Evolutionary conservation across 2,113 vertebrate species (phyloP), one percentile per base, ranked within the genome.

Genomic region (Elephas maximus): DNA sequence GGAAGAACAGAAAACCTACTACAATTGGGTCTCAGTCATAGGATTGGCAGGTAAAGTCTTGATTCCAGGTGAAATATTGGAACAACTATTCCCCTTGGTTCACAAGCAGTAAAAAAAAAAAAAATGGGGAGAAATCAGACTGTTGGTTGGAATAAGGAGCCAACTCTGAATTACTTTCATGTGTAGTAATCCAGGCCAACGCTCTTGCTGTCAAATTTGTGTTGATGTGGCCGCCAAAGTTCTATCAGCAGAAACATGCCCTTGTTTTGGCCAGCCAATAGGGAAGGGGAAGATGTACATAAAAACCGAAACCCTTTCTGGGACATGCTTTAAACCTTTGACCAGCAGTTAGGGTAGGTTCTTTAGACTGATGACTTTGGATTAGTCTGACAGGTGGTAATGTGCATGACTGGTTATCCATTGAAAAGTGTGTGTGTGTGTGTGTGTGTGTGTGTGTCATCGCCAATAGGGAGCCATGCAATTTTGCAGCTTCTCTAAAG

Each of bases 231-330:
- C 28, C 83, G 11, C 18, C 4, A 33, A 63, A 57, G 9, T 45
- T 63, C n/a, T 84, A 41, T 24, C 30, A 15, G 44, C n/a, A n/a
- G 76, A 93, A 94, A 37, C 10, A 73, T 94, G 74, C 7, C 2
- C 51, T 87, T 73, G 20, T 90, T 80, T 89, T 65, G 33, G 41
- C 10, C 11, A 78, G 11, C 23, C 18, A 88, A 9, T n/a, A 18
- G 41, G 45, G 65, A 92, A 80, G 41, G 5, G 88, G 17, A 37
- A 67, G 30, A 77, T 1, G 37, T 10, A 21, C 51, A 63, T 78
- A 57, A 51, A 92, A 82, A 79, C 17, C 37, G 62, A 94, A 96
- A 60, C 7, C 6, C 23, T 89, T 74, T n/a, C 10, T 63, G 45
- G 7, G 57, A 60, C 9, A 44, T 44, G n/a, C 24, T 65, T 71